Conservation (phyloP, 1,140 invertebrate species). For the Geopemphigus sp. region DNA sequence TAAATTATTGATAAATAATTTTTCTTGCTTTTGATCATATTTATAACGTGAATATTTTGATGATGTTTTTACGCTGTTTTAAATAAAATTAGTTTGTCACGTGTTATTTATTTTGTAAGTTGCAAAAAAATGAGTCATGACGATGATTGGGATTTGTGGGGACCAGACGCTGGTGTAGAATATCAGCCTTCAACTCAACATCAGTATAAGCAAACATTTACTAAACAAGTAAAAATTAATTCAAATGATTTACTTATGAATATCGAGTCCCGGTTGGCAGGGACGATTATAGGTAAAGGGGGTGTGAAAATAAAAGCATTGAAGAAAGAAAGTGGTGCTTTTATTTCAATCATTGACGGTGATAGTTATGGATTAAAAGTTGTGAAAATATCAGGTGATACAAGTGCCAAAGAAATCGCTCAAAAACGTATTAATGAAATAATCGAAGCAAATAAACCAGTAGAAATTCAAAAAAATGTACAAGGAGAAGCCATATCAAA, state of each 20-base stretch:
- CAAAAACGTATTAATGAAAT: constrained; percentile 19
- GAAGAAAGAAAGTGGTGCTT: constrained; percentile 62
- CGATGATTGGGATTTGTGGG: constrained; percentile 8
- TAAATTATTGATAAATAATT: no score
- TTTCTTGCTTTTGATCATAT: no score
- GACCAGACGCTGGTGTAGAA: background rate
- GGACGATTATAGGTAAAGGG: constrained; percentile 64
- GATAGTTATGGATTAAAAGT: background rate
- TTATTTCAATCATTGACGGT: constrained; percentile 58
- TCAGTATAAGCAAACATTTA: background rate
- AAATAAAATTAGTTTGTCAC: background rate
- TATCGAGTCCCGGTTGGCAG: constrained; percentile 55
- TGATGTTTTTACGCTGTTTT: no score
- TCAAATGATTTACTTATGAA: constrained; percentile 1
- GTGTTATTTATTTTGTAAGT: background rate
- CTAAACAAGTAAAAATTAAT: background rate
- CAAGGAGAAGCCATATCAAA: background rate
- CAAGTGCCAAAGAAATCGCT: background rate
- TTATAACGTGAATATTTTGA: no score
- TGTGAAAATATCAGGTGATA: constrained; percentile 14
- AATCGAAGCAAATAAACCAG: constrained; percentile 13
- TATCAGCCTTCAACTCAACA: background rate
- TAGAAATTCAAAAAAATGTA: background rate
- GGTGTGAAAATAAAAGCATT: constrained; percentile 74
- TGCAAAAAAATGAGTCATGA: constrained; percentile 1